Evolutionary conservation across 2,888 invertebrate genomes (phyloP).

Genomic region (Pomacea canaliculata): DNA sequence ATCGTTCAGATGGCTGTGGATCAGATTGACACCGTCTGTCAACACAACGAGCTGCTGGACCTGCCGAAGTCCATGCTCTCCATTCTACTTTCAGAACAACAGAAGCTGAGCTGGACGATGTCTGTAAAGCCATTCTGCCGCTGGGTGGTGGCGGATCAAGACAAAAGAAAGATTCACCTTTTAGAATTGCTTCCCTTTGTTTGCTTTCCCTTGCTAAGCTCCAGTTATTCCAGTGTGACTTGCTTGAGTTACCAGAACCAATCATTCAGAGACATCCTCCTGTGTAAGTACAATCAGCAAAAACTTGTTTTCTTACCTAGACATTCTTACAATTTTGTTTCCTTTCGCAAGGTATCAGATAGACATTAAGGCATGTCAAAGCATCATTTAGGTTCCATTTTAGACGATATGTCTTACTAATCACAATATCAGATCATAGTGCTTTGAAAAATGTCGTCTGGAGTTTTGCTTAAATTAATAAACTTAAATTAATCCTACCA

Average conservation of each 20-base stretch:
- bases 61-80: constrained; percentile 17
- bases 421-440: too few relatives aligned
- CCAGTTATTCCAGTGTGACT: background rate
- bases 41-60: constrained; percentile 3
- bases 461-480: too few relatives aligned
- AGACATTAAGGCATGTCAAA: too few relatives aligned
- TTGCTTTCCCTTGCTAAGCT: constrained; percentile 21
- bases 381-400: too few relatives aligned
- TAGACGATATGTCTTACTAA: too few relatives aligned
- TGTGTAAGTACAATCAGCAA: background rate
- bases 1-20: background rate
- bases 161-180: constrained; percentile 8
- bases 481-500: too few relatives aligned
- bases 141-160: constrained; percentile 21
- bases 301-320: background rate
- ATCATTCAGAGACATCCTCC: background rate
- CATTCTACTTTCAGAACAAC: background rate
- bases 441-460: too few relatives aligned
- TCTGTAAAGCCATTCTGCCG: constrained; percentile 3
- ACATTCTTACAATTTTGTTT: too few relatives aligned
- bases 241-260: background rate
- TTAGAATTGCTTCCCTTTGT: constrained; percentile 21
- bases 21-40: background rate
- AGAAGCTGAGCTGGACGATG: constrained; percentile 11
- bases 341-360: too few relatives aligned